phyloP scores from a whole-genome alignment of 1,140 invertebrate species.

The Nasonia vitripennis region DNA sequence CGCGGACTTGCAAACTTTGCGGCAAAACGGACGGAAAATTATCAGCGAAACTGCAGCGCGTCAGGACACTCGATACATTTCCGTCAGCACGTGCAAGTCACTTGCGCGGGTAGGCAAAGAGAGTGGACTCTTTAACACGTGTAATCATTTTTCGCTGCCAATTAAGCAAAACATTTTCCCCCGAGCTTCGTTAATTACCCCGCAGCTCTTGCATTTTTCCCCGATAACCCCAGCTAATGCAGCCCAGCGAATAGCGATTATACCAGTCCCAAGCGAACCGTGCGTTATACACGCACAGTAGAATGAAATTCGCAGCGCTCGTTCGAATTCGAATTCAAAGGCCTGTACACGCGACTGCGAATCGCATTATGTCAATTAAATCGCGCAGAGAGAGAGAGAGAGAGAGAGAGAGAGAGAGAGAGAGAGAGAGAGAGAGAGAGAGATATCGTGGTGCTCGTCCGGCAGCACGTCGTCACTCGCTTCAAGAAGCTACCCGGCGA shows the following conservation, averaged over 20 bases:
- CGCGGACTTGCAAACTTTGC: neutral
- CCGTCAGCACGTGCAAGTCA: neutral
- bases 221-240: no score
- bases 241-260: neutral
- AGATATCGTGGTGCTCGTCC: neutral
- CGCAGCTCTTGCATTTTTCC: neutral
- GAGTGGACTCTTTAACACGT: neutral
- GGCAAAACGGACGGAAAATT: neutral
- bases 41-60: neutral
- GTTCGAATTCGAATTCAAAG: neutral
- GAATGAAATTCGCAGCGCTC: neutral
- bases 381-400: neutral
- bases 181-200: neutral
- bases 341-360: neutral
- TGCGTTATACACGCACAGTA: neutral
- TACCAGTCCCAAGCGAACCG: neutral
- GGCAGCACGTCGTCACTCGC: neutral
- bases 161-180: neutral
- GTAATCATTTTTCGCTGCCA: neutral
- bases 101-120: neutral
- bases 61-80: neutral
- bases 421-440: neutral
- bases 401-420: no score
- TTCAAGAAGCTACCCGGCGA: neutral
- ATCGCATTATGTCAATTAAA: conserved; percentile 41